Conservation (phyloP, 1,140 invertebrate genomes). For the Apocrypta bakeri region DNA sequence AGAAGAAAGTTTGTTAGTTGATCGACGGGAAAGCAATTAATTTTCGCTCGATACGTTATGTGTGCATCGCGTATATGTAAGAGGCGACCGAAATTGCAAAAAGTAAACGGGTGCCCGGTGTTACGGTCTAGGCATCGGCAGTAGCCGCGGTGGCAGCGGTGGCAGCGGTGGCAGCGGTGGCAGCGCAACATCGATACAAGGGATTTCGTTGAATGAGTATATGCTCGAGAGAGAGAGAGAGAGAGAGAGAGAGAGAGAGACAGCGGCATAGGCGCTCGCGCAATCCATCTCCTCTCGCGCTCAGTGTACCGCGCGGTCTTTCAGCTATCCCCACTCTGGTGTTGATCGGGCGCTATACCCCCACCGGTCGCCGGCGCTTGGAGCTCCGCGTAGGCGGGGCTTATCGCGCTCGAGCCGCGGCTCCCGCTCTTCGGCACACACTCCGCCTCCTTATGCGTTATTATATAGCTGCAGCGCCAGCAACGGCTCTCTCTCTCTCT, state of each 20-base stretch:
- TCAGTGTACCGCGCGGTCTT: neutral
- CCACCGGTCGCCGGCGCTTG: neutral
- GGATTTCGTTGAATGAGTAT: neutral
- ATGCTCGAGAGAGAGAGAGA: neutral
- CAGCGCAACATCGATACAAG: neutral
- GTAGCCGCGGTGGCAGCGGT: neutral
- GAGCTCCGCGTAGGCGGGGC: neutral
- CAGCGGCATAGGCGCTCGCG: too few relatives aligned
- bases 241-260: neutral
- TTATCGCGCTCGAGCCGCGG: neutral
- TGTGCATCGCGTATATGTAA: too few relatives aligned
- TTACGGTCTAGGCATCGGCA: too few relatives aligned
- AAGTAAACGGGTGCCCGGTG: too few relatives aligned
- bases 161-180: too few relatives aligned
- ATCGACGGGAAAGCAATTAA: too few relatives aligned
- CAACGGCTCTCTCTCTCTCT: constrained; percentile 49
- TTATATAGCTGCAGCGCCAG: constrained; percentile 62
- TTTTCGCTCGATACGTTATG: too few relatives aligned
- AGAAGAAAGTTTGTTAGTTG: too few relatives aligned
- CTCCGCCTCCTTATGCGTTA: constrained; percentile 74
- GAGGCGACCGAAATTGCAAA: too few relatives aligned
- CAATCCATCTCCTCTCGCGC: neutral
- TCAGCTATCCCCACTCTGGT: neutral
- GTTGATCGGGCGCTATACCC: neutral
- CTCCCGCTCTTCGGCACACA: constrained; percentile 40